These are phyloP conservation scores for Gymnocephalus cernua DNA, from an alignment of 2,113 vertebrate species.

Conservation along the genomic window DNA sequence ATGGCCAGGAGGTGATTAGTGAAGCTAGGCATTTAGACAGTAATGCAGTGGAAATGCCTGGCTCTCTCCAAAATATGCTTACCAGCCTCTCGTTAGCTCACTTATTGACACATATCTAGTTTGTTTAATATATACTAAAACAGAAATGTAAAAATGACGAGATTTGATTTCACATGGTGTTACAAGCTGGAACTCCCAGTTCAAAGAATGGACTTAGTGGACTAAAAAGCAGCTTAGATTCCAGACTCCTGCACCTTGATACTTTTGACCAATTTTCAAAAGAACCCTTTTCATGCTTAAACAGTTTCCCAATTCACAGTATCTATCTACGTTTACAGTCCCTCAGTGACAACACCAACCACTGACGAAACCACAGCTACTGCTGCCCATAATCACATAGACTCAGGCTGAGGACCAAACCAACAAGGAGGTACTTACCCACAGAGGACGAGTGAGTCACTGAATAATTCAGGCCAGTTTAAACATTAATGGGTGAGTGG, in stretches of 20 bases:
- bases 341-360: neutral
- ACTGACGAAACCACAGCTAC: neutral
- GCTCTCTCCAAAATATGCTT: neutral
- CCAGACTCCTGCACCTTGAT: neutral
- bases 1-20: neutral
- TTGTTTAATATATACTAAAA: neutral
- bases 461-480: conserved; percentile 79
- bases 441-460: conserved; percentile 51
- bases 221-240: neutral
- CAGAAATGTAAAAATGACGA: neutral
- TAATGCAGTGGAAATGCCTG: neutral
- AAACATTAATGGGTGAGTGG: conserved; percentile 80
- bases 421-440: conserved; percentile 54
- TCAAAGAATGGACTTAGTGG: neutral
- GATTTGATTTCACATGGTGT: no score
- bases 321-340: conserved; percentile 1
- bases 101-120: neutral
- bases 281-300: neutral
- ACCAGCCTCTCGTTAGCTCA: neutral
- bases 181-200: neutral
- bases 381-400: conserved; percentile 16
- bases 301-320: neutral
- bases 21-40: neutral
- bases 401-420: conserved; percentile 33
- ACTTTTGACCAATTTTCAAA: neutral